Evolutionary conservation across 2,113 vertebrate genomes (phyloP).

Genomic region (Zosterops pallidus): DNA sequence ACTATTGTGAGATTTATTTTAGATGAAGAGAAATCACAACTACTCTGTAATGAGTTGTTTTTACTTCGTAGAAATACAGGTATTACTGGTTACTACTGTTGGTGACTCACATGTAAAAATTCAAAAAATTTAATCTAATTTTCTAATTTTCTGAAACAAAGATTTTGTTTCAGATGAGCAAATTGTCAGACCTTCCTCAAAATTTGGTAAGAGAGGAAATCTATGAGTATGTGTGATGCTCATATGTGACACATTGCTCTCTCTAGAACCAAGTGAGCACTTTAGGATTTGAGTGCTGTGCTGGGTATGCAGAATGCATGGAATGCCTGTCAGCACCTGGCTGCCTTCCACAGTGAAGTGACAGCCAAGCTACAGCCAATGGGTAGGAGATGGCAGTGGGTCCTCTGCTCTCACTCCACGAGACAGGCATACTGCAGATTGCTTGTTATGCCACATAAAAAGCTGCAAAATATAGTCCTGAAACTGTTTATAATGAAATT

Average conservation of each 20-base stretch:
- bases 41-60: not conserved
- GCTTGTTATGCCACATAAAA: not conserved
- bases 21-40: not conserved
- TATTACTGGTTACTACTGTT: not conserved
- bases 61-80: not conserved
- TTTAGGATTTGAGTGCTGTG: not conserved
- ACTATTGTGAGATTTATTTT: not conserved
- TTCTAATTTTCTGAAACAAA: not conserved
- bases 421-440: rapidly evolving
- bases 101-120: not conserved
- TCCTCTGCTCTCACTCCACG: not conserved
- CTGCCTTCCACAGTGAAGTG: not conserved
- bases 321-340: not conserved
- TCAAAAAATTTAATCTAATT: not conserved
- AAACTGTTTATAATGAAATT: not conserved
- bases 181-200: not conserved
- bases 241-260: not conserved
- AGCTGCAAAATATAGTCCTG: not conserved
- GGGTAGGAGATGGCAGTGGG: not conserved
- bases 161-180: not conserved
- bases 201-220: not conserved
- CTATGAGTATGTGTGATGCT: rapidly evolving
- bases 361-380: rapidly evolving
- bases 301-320: not conserved
- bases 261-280: not conserved